Conservation (phyloP, 2,797 vertebrate genomes). For the Echeneis naucrates region DNA sequence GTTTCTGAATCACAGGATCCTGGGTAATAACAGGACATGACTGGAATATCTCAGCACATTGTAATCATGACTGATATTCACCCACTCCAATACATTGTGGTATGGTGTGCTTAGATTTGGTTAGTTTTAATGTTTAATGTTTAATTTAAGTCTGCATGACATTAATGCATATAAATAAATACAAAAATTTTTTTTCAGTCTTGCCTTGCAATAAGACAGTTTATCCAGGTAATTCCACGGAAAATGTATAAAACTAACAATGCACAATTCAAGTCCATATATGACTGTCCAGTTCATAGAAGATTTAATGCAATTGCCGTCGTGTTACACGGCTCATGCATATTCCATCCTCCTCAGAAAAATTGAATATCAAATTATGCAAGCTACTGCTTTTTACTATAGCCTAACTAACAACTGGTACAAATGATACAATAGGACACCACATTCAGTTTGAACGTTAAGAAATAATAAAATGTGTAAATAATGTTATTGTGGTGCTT, state of each 20-base stretch:
- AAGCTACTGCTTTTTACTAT: no score
- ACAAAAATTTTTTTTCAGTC: no score
- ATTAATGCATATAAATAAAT: not conserved
- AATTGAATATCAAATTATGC: no score
- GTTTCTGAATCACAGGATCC: constrained; percentile 44
- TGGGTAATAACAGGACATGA: constrained; percentile 68
- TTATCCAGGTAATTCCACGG: not conserved
- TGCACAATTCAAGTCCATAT: not conserved
- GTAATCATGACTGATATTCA: constrained; percentile 36
- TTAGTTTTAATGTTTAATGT: not conserved
- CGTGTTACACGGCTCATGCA: not conserved
- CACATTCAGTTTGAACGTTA: not conserved
- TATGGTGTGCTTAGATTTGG: not conserved
- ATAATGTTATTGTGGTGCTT: not conserved
- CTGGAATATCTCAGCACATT: constrained; percentile 62
- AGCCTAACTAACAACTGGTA: not conserved
- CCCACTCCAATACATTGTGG: not conserved
- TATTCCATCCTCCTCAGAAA: no score
- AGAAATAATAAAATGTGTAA: not conserved
- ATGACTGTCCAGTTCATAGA: not conserved
- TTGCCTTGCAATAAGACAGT: not conserved
- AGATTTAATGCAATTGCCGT: no score
- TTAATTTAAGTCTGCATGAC: not conserved
- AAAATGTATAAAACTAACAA: not conserved
- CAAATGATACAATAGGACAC: not conserved